Percentiles rank a stretch among this genome's conserved stretches.
phyloP scores from a whole-genome alignment of 37 sponge, comb jelly and placozoan genomes.

The Diacarnus erythraeanus region DNA sequence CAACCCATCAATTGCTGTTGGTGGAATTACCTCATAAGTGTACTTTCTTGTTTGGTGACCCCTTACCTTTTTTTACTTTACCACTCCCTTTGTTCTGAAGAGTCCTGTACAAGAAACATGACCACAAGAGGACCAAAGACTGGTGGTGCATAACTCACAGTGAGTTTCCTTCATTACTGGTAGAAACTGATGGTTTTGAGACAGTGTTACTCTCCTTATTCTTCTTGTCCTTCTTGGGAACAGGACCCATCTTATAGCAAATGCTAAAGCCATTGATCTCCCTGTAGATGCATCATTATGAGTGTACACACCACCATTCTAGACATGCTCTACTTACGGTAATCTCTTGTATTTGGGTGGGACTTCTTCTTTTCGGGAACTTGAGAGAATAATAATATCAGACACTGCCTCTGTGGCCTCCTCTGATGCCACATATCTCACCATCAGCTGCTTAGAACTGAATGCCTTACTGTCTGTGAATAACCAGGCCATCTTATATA shows the following conservation, averaged over 20 bases:
- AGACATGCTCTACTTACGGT: conserved; percentile 29
- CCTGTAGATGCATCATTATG: conserved; percentile 7
- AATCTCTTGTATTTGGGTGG: conserved; percentile 54
- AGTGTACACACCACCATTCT: neutral
- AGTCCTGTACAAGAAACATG: neutral
- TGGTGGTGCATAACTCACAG: too few species aligned
- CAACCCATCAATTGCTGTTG: neutral
- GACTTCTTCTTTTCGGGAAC: conserved; percentile 38
- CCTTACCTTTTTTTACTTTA: neutral
- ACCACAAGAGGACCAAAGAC: too few species aligned
- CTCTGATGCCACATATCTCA: conserved; percentile 36
- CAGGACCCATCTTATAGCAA: conserved; percentile 43
- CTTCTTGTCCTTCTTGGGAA: conserved; percentile 25
- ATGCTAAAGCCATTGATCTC: conserved; percentile 75
- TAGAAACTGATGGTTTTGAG: neutral
- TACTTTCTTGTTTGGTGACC: neutral
- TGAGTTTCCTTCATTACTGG: neutral
- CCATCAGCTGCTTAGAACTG: conserved; percentile 30
- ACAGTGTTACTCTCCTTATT: neutral
- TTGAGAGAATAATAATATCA: conserved; percentile 50
- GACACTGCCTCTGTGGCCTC: conserved; percentile 28
- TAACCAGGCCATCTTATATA: too few species aligned
- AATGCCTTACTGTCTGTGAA: conserved; percentile 47
- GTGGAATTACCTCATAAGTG: neutral
- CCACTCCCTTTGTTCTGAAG: neutral